phyloP scores from a whole-genome alignment of 2,888 invertebrate species.

The Drosophila tripunctata region DNA sequence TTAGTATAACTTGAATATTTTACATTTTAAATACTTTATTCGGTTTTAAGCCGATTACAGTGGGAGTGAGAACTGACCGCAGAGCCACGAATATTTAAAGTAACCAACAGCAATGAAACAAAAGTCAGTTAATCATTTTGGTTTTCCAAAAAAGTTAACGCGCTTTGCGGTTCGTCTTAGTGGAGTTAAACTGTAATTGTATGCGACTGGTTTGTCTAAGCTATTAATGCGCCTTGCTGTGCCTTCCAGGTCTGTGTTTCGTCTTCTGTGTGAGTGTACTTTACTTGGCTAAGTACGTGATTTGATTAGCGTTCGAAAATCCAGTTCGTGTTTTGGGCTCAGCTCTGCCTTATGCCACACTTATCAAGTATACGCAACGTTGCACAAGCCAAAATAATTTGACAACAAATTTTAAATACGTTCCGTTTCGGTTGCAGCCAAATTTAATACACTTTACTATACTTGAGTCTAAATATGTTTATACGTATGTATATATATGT shows the following conservation, averaged over 20 bases:
- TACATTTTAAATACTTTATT: slow-evolving; percentile 2
- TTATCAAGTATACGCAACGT: slow-evolving; percentile 63
- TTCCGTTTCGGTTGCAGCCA: slow-evolving; percentile 7
- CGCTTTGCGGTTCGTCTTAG: background rate
- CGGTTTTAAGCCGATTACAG: slow-evolving; percentile 7
- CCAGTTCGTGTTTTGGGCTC: slow-evolving; percentile 52
- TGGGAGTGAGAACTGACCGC: background rate
- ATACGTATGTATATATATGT: background rate
- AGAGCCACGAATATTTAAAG: background rate
- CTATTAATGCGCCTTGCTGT: slow-evolving; percentile 71
- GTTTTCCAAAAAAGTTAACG: background rate
- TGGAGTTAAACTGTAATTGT: slow-evolving; percentile 33
- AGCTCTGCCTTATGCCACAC: slow-evolving; percentile 37
- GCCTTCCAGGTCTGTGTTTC: slow-evolving; percentile 24
- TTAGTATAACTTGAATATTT: background rate
- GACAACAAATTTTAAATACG: slow-evolving; percentile 42
- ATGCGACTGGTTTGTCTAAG: slow-evolving; percentile 47
- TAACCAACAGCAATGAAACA: background rate
- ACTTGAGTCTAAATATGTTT: background rate
- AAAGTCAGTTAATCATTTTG: background rate
- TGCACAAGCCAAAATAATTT: slow-evolving; percentile 45
- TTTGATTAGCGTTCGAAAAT: slow-evolving; percentile 75
- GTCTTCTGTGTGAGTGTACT: slow-evolving; percentile 60
- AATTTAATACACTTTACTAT: slow-evolving; percentile 9
- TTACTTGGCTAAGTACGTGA: slow-evolving; percentile 79